Evolutionary conservation across 2,113 vertebrate species (phyloP), one percentile per base, ranked within the genome.

Genomic region (Oryzias curvinotus): DNA sequence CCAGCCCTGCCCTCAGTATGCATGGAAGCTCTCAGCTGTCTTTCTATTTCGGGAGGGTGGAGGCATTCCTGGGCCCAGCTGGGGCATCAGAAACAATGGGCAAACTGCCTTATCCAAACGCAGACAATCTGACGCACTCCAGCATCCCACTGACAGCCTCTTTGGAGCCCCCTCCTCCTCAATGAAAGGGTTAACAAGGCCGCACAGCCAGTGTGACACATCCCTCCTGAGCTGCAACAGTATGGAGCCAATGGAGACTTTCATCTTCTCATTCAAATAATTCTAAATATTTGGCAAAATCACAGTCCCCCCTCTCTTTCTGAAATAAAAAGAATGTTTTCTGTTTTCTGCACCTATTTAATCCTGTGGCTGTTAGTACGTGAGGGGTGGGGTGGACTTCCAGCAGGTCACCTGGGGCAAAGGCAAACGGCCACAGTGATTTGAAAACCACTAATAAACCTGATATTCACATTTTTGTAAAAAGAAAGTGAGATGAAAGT

Each of bases 111-210:
- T 91, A 89, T 91, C 88, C 80, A 92, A 91, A 91, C 89, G 84
- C 85, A 92, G 90, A 90, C 87, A 91, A 89, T 87, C 82, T 73
- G 87, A 89, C 88, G 87, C 82, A 87, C 89, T 86, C 78, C 74
- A 84, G 85, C 83, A 91, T 89, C 80, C 78, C 81, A 63, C 63
- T 49, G 73, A 79, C 80, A 84, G 82, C 80, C 80, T 58, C 50
- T 4, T 62, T 58, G 62, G 67, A 50, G 45, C 74, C 71, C 57
- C 57, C 65, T 46, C 66, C 77, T 52, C 13, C 14, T 55, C 72
- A 77, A 75, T 85, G 78, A 77, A 76, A 66, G 83, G 65, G 86
- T 88, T 86, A 90, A 87, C 76, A 65, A 84, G 83, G 70, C 85
- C 58, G 66, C 50, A 16, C 46, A 57, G 26, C 62, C 73, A 41